Conservation (phyloP, 2,797 vertebrate species). For the Periparus ater region DNA sequence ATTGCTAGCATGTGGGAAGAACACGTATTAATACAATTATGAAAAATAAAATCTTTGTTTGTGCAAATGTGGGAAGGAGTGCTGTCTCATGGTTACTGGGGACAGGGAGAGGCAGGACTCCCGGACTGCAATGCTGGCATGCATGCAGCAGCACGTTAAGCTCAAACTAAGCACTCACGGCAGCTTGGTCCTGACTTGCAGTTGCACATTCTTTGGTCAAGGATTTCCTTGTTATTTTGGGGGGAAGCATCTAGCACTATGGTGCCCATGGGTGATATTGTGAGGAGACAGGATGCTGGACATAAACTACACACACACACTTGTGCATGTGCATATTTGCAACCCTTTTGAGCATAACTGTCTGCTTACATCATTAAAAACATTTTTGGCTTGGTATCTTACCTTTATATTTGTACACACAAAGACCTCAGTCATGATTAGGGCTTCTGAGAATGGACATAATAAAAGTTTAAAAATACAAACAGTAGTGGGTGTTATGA, state of each 20-base stretch:
- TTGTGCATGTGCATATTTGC: background rate
- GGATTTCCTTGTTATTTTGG: background rate
- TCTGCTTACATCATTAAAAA: background rate
- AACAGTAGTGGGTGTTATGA: background rate
- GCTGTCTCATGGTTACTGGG: background rate
- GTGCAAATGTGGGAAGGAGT: background rate
- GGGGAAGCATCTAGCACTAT: background rate
- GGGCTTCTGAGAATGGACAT: background rate
- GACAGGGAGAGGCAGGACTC: background rate
- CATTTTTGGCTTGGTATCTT: background rate
- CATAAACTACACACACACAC: background rate
- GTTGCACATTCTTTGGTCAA: background rate
- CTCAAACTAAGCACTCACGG: background rate
- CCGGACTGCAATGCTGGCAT: accelerated
- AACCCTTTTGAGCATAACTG: background rate
- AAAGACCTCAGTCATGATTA: background rate
- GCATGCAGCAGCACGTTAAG: background rate
- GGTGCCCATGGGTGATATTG: background rate
- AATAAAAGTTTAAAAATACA: slow-evolving; percentile 8
- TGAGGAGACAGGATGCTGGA: background rate
- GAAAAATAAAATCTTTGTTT: background rate
- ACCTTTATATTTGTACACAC: background rate
- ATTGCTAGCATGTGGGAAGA: slow-evolving; percentile 35
- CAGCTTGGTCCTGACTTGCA: background rate
- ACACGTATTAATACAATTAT: slow-evolving; percentile 34